phyloP scores from a whole-genome alignment of 2,113 vertebrate species.

The Plecturocebus donacophilus region DNA sequence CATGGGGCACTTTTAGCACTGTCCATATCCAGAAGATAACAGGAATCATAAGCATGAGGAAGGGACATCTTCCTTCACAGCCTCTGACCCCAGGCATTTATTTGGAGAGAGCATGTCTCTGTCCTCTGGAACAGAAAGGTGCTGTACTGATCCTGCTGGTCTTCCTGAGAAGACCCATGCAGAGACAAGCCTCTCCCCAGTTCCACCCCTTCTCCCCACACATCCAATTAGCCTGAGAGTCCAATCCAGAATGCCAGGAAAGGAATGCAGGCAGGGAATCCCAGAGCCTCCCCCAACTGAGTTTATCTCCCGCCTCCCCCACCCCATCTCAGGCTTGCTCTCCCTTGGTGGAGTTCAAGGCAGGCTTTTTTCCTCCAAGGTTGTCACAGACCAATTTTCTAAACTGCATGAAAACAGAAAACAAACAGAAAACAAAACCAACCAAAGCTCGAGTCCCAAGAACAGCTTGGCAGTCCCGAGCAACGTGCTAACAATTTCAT shows the following conservation, averaged over 20 bases:
- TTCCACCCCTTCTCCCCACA: neutral
- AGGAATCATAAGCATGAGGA: neutral
- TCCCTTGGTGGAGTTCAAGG: slow-evolving; percentile 35
- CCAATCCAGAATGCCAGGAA: neutral
- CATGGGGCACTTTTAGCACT: slow-evolving; percentile 17
- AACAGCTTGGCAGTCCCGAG: slow-evolving; percentile 73
- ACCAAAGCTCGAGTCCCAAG: slow-evolving; percentile 59
- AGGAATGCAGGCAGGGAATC: neutral
- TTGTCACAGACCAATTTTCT: slow-evolving; percentile 77
- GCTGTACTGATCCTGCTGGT: neutral
- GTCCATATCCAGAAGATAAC: neutral
- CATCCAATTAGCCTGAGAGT: neutral
- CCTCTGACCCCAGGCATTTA: neutral
- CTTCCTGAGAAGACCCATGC: neutral
- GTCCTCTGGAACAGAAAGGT: neutral
- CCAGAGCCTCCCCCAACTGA: neutral
- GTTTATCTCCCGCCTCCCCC: neutral
- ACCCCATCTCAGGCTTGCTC: neutral
- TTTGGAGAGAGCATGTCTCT: neutral
- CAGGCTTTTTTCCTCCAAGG: slow-evolving; percentile 66
- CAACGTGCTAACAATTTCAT: slow-evolving; percentile 80
- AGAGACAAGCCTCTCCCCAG: neutral
- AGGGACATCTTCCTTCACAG: neutral
- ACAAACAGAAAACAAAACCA: slow-evolving; percentile 77
- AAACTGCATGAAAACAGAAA: slow-evolving; percentile 80